phyloP scores from a whole-genome alignment of 2,888 invertebrate species.

The Dynastes tityus region DNA sequence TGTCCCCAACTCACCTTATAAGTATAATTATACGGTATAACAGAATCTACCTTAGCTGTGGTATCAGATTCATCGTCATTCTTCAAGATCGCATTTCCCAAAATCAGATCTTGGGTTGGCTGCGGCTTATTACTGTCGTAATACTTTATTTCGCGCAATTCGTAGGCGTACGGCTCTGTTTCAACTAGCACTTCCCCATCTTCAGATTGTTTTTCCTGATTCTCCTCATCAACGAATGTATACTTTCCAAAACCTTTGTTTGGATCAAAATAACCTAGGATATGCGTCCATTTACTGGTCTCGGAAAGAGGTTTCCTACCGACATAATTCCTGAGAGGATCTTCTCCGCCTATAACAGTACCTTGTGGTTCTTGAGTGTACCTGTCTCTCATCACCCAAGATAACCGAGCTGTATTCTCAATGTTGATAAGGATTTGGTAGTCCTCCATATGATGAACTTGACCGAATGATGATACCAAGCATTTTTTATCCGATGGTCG shows the following conservation, averaged over 20 bases:
- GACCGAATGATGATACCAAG: conserved; percentile 76
- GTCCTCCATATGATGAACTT: conserved; percentile 72
- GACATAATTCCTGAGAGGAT: conserved; percentile 63
- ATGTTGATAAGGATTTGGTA: conserved; percentile 86
- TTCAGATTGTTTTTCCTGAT: conserved; percentile 74
- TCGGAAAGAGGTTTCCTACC: conserved; percentile 60
- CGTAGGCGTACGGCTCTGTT: conserved; percentile 85
- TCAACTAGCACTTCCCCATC: conserved; percentile 86
- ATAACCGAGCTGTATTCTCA: conserved; percentile 83
- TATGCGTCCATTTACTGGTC: conserved; percentile 71
- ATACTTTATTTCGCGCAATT: conserved; percentile 73
- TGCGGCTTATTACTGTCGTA: conserved; percentile 68
- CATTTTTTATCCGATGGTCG: conserved; percentile 75
- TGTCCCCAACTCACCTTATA: conserved; percentile 87
- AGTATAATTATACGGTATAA: conserved; percentile 81
- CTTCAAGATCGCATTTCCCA: conserved; percentile 69
- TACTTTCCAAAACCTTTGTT: conserved; percentile 79
- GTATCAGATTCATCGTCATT: conserved; percentile 68
- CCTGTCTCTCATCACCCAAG: conserved; percentile 85
- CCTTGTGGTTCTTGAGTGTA: conserved; percentile 79
- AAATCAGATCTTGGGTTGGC: conserved; percentile 63
- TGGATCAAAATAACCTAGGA: conserved; percentile 82
- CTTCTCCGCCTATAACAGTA: conserved; percentile 76
- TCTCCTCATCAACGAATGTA: conserved; percentile 78
- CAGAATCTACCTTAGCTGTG: conserved; percentile 79